Conservation (phyloP, 2,888 invertebrate genomes). For the Lacanobia oleracea region DNA sequence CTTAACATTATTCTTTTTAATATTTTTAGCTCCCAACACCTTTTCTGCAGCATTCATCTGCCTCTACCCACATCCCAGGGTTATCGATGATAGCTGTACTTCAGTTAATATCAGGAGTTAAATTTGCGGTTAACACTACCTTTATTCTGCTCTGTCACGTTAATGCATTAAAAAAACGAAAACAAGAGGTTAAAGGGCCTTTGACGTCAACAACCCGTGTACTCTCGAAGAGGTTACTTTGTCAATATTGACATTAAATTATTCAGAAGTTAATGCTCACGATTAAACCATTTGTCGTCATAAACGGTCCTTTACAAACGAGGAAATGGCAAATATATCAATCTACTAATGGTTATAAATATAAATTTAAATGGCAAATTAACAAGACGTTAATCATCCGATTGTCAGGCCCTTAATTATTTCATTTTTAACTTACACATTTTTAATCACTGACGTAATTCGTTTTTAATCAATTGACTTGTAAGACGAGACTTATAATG, state of each 20-base stretch:
- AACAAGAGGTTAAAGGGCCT: slow-evolving; percentile 46
- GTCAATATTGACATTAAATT: slow-evolving; percentile 44
- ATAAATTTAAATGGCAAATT: slow-evolving; percentile 58
- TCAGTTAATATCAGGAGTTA: slow-evolving; percentile 28
- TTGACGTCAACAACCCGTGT: slow-evolving; percentile 50
- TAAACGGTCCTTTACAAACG: slow-evolving; percentile 22
- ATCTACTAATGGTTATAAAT: slow-evolving; percentile 30
- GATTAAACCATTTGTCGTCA: slow-evolving; percentile 11
- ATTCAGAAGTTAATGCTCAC: slow-evolving; percentile 36
- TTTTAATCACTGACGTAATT: slow-evolving; percentile 51
- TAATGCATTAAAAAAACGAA: slow-evolving; percentile 32
- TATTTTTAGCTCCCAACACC: too few relatives aligned
- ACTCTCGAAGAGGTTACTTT: slow-evolving; percentile 30
- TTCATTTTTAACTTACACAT: slow-evolving; percentile 47
- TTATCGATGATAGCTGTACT: slow-evolving; percentile 18
- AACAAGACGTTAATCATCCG: slow-evolving; percentile 53
- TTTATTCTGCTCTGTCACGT: slow-evolving; percentile 43
- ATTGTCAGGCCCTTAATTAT: slow-evolving; percentile 57
- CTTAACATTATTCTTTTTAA: neutral
- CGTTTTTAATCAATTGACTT: slow-evolving; percentile 57
- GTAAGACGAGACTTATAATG: slow-evolving; percentile 60
- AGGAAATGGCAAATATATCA: slow-evolving; percentile 55
- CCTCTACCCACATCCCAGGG: slow-evolving; percentile 16
- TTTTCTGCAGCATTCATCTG: slow-evolving; percentile 10
- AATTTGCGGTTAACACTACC: slow-evolving; percentile 28